Evolutionary conservation across 1,140 invertebrate species (phyloP), one percentile per base, ranked within the genome.

Genomic region (Diprion similis): DNA sequence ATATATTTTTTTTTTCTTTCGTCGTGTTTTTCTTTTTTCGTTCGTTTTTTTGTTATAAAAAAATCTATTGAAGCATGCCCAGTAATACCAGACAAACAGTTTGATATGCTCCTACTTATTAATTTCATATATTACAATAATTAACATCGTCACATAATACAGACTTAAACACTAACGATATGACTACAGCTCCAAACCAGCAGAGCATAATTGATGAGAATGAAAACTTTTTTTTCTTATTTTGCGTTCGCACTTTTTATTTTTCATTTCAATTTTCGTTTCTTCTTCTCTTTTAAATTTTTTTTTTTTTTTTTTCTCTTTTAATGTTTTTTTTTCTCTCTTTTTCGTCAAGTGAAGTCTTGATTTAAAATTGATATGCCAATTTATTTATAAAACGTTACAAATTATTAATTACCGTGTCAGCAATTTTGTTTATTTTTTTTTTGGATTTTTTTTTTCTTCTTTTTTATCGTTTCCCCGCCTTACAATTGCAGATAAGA

Each of bases 81-180:
- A 77, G 78, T 79, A 80, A 81, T 78, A 82, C 79, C 77, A 78
- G 81, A 82, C 82, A 81, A 85, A 85, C 81, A 81, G 78, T 82
- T 83, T 81, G 80, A 84, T 83, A 84, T 82, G 83, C 82, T 84
- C 81, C 82, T 84, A 85, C 80, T 78, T 85, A 79, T 78, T 81
- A 81, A 81, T 82, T 82, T 74, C 79, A 78, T 85, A 86, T 86
- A 84, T 86, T 86, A 86, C 85, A 86, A 85, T 86, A 86, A 85
- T 86, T 86, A 86, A 86, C 85, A 86, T 85, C 81, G 80, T 84
- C 82, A 86, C 84, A 85, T 85, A 86, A 85, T 85, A 86, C 84
- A 84, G 83, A 81, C 84, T 86, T 86, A 86, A 79, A 82, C 82
- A 81, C 85, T 86, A 86, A 86, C 84, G 85, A 86, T 86, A 86